Conservation (phyloP, 2,113 vertebrate genomes). For the Sapayoa aenigma region DNA sequence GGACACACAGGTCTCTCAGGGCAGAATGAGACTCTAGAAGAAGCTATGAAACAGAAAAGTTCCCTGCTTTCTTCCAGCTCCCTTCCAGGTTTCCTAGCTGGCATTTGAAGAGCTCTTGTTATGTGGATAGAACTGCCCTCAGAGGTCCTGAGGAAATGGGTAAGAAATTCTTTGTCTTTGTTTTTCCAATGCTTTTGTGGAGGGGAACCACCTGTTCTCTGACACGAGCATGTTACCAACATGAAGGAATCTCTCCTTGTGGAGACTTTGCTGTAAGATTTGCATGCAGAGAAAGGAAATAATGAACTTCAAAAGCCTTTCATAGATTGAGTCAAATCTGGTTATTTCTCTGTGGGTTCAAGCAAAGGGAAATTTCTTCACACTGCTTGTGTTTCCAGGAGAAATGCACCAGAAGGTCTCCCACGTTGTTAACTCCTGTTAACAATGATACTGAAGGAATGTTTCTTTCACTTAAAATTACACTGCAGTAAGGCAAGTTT, state of each 20-base stretch:
- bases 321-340: background rate
- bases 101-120: background rate
- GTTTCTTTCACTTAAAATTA: background rate
- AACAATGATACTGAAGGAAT: background rate
- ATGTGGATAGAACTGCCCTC: background rate
- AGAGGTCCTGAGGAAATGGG: background rate
- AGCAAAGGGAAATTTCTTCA: background rate
- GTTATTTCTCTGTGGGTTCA: background rate
- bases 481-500: background rate
- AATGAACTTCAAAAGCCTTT: background rate
- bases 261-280: background rate
- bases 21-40: background rate
- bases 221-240: rapidly evolving
- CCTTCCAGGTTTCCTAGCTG: background rate
- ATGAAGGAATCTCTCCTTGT: background rate
- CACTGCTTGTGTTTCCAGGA: background rate
- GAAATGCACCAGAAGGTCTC: background rate
- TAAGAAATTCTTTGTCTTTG: background rate
- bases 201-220: background rate
- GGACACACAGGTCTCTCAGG: rapidly evolving
- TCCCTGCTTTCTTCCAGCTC: background rate
- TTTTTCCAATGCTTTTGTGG: background rate
- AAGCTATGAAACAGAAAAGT: background rate
- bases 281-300: background rate
- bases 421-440: background rate